Evolutionary conservation across 1,140 invertebrate species (phyloP), one percentile per base, ranked within the genome.

Genomic region (Drosophila varians): DNA sequence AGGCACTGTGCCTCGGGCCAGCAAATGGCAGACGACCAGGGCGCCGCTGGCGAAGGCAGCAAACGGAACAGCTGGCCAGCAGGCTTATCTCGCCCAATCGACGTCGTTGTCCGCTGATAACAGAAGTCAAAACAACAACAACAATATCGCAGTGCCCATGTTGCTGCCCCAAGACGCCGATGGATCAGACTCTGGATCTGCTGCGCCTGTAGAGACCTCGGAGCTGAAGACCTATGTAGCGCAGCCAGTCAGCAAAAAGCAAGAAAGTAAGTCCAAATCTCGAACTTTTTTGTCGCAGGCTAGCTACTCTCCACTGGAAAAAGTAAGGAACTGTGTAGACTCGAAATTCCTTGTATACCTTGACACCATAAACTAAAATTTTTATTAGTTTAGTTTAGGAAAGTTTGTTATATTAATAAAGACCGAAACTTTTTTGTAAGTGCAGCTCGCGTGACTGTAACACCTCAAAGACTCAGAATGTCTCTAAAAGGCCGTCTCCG

Each of bases 201-300:
- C 23, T 51, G 54, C 49, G 14, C 19, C 51, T n/a, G 42, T 28
- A 21, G 34, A 55, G 36, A 42, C 26, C 51, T 54, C 69, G 6
- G 55, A 61, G 53, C 31, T 62, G 61, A 68, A 68, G 18, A 45
- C 69, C 23, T 82, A 56, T 43, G 57, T 75, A 12, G 70, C 74
- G 21, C 65, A 55, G 65, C 80, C 74, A 4, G 51, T 21, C 53
- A 65, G 53, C 48, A 87, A 77, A 56, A 87, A 87, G 57, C 82
- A 60, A 48, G 69, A 87, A 74, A 87, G 82, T 87, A 87, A 87
- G 82, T 87, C 8, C 14, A 34, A n/a, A n/a, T n/a, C n/a, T n/a
- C 31, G 3, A 1, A 14, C n/a, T 1, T 12, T 12, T 36, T 5
- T 12, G n/a, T n/a, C 0, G 34, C n/a, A 36, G 12, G 34, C 34